phyloP scores from a whole-genome alignment of 2,113 vertebrate genomes.

The Rhinogobius similis region DNA sequence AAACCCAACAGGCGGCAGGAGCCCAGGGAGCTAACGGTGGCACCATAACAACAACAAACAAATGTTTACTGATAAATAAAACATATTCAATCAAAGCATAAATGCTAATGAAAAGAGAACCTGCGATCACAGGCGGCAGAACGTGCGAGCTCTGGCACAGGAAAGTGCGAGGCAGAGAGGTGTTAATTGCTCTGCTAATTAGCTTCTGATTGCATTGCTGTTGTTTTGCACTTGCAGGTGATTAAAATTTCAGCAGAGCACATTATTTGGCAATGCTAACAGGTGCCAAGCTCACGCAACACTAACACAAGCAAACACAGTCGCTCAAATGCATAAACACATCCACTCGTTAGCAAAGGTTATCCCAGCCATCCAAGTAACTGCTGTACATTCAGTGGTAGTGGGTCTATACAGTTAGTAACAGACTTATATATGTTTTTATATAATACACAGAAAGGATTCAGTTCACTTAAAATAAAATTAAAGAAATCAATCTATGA shows the following conservation, averaged over 20 bases:
- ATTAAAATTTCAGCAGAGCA: conserved; percentile 99
- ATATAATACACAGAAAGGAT: too few relatives aligned
- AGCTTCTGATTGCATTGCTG: conserved; percentile 99
- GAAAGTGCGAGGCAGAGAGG: conserved; percentile 81
- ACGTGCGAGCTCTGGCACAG: conserved; percentile 66
- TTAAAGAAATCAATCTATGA: too few relatives aligned
- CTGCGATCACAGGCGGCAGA: conserved; percentile 77
- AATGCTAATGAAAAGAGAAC: conserved; percentile 86
- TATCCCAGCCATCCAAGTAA: conserved; percentile 61
- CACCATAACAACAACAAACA: conserved; percentile 64
- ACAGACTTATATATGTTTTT: too few relatives aligned
- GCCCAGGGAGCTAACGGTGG: conserved; percentile 30
- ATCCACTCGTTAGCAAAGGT: conserved; percentile 13
- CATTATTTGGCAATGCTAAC: conserved; percentile 99
- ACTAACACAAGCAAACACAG: conserved; percentile 43
- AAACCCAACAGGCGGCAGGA: conserved; percentile 23
- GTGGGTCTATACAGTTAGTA: too few relatives aligned
- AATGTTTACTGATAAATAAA: conserved; percentile 78
- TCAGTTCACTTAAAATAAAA: too few relatives aligned
- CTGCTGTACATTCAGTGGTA: conserved; percentile 47
- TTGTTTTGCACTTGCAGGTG: conserved; percentile 99
- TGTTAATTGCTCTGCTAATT: conserved; percentile 99
- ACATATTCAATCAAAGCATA: conserved; percentile 83
- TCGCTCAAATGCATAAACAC: conserved; percentile 1
- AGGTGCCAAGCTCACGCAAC: conserved; percentile 79